A percentile compares a stretch with the other conserved stretches of the same genome.
phyloP scores from a whole-genome alignment of 2,113 vertebrate genomes.

The Lynx canadensis region DNA sequence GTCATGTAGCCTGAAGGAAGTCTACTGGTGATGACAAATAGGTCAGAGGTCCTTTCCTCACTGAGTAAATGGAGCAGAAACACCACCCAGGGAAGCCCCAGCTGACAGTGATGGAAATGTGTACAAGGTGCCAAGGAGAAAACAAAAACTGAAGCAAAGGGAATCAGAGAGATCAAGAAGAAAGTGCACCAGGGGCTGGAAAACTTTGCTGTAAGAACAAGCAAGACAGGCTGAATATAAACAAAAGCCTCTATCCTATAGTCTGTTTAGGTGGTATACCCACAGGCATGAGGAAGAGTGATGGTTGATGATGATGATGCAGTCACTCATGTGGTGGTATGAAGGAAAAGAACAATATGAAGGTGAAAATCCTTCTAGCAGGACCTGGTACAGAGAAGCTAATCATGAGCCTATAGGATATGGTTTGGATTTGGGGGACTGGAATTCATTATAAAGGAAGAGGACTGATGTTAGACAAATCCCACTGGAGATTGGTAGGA shows the following conservation, averaged over 20 bases:
- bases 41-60: slow-evolving; percentile 50
- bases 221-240: not conserved
- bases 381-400: not conserved
- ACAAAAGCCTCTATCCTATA: not conserved
- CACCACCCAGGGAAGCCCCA: slow-evolving; percentile 15
- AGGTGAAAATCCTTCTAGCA: not conserved
- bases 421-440: not conserved
- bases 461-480: not conserved
- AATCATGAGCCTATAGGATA: not conserved
- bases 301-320: not conserved
- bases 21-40: slow-evolving; percentile 43
- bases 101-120: slow-evolving; percentile 57
- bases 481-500: not conserved
- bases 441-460: not conserved
- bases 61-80: slow-evolving; percentile 71
- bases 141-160: slow-evolving; percentile 55
- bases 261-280: not conserved
- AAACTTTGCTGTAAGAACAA: not conserved
- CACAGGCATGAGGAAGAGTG: not conserved
- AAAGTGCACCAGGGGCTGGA: not conserved
- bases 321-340: not conserved
- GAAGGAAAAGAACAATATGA: not conserved
- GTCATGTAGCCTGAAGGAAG: slow-evolving; percentile 39
- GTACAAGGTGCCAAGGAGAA: slow-evolving; percentile 38
- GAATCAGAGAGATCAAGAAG: slow-evolving; percentile 15